Conservation (phyloP, 2,113 vertebrate species). For the Collichthys lucidus region DNA sequence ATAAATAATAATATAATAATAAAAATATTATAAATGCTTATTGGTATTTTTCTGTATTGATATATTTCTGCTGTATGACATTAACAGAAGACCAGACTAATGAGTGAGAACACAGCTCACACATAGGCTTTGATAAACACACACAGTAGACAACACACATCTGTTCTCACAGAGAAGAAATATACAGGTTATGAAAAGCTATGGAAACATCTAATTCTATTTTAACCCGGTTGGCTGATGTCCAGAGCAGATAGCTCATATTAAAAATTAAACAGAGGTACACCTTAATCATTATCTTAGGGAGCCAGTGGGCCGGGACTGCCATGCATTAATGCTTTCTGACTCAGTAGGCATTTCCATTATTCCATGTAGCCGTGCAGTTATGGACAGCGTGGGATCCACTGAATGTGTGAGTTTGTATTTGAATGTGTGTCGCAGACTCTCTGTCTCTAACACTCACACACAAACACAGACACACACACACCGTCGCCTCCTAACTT, state of each 20-base stretch:
- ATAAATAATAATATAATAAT: too few relatives aligned
- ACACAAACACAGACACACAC: too few relatives aligned
- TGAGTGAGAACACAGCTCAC: neutral
- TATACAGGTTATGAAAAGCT: slow-evolving; percentile 41
- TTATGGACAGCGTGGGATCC: neutral
- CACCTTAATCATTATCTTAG: slow-evolving; percentile 81
- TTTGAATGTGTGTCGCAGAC: neutral
- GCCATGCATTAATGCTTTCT: slow-evolving; percentile 79
- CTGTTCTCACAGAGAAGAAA: neutral
- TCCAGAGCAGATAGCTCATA: slow-evolving; percentile 79
- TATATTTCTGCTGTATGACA: neutral
- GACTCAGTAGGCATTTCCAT: slow-evolving; percentile 69
- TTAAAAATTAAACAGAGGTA: slow-evolving; percentile 83
- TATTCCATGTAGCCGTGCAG: slow-evolving; percentile 59
- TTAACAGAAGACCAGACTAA: neutral
- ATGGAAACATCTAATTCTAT: slow-evolving; percentile 71
- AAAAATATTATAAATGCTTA: neutral
- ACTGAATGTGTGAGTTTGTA: neutral
- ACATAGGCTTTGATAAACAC: neutral
- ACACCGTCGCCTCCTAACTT: neutral
- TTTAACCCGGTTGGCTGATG: slow-evolving; percentile 75
- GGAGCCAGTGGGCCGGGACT: slow-evolving; percentile 69
- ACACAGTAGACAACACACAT: neutral
- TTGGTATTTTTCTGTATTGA: neutral
- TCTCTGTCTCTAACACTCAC: too few relatives aligned